Percentiles rank a stretch among this genome's conserved stretches.
Evolutionary conservation across 2,888 invertebrate species (phyloP).

Genomic region (Acleris holmiana): DNA sequence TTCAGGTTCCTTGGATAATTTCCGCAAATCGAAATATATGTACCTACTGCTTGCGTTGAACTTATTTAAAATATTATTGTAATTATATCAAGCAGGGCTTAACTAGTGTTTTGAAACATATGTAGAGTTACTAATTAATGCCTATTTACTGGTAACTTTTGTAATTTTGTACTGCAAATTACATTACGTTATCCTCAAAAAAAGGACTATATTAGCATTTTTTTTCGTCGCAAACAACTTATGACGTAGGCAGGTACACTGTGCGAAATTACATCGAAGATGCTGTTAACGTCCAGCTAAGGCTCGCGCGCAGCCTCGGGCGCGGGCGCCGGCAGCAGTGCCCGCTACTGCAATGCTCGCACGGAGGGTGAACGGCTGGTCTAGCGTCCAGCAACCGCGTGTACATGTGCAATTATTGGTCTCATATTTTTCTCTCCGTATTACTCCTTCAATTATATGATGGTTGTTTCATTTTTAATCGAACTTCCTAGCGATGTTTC

Average conservation of each 20-base stretch:
- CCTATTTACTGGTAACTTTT: no score
- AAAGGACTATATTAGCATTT: no score
- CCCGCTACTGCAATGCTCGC: not conserved
- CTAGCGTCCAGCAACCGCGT: conserved; percentile 41
- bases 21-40: not conserved
- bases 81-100: not conserved
- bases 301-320: no score
- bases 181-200: no score
- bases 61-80: no score
- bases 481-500: conserved; percentile 14
- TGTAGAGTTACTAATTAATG: no score
- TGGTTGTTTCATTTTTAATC: conserved; percentile 41
- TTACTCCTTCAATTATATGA: conserved; percentile 36
- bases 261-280: no score
- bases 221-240: no score
- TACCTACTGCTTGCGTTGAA: not conserved
- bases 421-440: conserved; percentile 41
- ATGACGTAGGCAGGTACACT: no score
- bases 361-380: not conserved
- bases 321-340: not conserved
- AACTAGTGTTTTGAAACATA: not conserved
- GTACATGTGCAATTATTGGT: conserved; percentile 41
- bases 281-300: no score
- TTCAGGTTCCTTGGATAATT: conserved; percentile 1
- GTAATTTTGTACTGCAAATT: no score